Evolutionary conservation across 2,888 invertebrate genomes (phyloP).

Genomic region (Tenthredo distinguenda): DNA sequence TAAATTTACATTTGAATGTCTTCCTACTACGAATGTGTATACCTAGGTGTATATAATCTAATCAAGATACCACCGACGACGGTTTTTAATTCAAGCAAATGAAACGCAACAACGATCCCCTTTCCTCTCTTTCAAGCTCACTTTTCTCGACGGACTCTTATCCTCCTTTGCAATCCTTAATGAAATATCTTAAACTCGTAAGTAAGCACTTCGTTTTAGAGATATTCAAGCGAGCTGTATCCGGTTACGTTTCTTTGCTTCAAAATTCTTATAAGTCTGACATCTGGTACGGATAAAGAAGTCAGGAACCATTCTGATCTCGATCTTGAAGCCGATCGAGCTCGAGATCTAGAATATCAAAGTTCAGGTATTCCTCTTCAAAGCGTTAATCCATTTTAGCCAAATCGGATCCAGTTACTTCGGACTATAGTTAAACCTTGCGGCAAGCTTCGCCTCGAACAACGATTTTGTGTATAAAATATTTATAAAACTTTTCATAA

Average conservation of each 20-base stretch:
- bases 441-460: neutral
- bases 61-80: neutral
- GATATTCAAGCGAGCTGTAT: neutral
- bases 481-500: neutral
- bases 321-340: neutral
- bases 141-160: neutral
- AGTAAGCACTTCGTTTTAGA: neutral
- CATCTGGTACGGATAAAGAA: neutral
- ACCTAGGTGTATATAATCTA: neutral
- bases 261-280: neutral
- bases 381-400: neutral
- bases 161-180: neutral
- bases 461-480: neutral
- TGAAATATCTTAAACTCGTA: constrained; percentile 13
- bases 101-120: constrained; percentile 19
- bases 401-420: neutral
- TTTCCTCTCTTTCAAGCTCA: neutral
- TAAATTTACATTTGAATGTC: neutral
- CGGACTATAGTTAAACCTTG: neutral
- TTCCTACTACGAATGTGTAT: neutral
- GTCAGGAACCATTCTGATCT: neutral
- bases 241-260: neutral
- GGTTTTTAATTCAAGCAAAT: constrained; percentile 15
- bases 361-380: neutral
- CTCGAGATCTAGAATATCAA: neutral